These are phyloP conservation scores for Hirtodrosophila duncani DNA, from an alignment of 2,888 invertebrate genomes.

Conservation along the genomic window DNA sequence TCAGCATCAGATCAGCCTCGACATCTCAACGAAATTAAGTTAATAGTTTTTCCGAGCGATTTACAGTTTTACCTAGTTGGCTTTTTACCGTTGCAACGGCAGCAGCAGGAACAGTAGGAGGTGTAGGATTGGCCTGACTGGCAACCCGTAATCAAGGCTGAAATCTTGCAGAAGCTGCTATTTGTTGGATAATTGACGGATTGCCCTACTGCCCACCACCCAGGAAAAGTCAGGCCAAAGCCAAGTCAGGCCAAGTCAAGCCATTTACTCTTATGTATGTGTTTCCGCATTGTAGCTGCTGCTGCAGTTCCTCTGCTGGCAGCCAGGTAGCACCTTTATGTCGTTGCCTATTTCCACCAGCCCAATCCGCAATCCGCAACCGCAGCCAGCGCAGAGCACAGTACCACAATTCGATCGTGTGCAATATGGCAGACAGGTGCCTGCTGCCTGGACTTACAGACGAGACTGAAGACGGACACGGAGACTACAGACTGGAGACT, in stretches of 20 bases:
- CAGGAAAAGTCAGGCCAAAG: too few relatives aligned
- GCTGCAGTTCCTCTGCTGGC: slow-evolving; percentile 15
- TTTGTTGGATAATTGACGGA: slow-evolving; percentile 59
- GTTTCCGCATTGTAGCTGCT: slow-evolving; percentile 40
- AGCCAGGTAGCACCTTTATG: slow-evolving; percentile 42
- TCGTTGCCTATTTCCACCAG: slow-evolving; percentile 28
- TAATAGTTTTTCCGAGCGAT: slow-evolving; percentile 44
- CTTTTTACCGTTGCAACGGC: slow-evolving; percentile 36
- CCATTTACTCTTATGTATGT: slow-evolving; percentile 1
- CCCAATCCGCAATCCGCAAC: slow-evolving; percentile 20
- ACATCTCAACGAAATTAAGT: slow-evolving; percentile 51
- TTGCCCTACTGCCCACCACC: slow-evolving; percentile 31
- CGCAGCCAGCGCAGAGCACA: too few relatives aligned
- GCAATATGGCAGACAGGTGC: slow-evolving; percentile 56
- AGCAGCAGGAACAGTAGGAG: not conserved
- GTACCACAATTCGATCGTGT: not conserved
- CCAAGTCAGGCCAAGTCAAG: slow-evolving; percentile 10
- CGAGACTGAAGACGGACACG: too few relatives aligned
- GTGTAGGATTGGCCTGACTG: slow-evolving; percentile 17
- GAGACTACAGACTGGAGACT: too few relatives aligned
- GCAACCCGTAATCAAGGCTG: slow-evolving; percentile 51
- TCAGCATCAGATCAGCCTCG: too few relatives aligned
- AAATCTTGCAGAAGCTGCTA: slow-evolving; percentile 65
- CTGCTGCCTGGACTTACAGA: slow-evolving; percentile 27
- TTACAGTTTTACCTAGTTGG: slow-evolving; percentile 59